These are phyloP conservation scores for Pseudoatta argentina DNA, from an alignment of 1,140 invertebrate genomes.

Conservation along the genomic window DNA sequence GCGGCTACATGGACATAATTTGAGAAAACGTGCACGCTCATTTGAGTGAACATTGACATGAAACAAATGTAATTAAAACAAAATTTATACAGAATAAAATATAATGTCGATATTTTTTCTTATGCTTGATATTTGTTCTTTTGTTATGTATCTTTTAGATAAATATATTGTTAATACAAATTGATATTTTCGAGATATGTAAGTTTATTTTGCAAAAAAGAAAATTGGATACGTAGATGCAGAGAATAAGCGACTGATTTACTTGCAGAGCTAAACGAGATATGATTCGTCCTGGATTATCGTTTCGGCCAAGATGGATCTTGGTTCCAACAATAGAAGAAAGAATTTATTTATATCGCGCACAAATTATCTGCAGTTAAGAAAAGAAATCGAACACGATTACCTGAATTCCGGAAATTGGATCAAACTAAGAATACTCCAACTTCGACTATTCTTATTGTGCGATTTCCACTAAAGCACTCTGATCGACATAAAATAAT, in stretches of 20 bases:
- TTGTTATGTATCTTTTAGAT: not conserved
- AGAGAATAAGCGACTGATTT: not conserved
- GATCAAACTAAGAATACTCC: constrained; percentile 6
- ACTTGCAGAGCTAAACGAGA: not conserved
- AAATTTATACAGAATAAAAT: constrained; percentile 21
- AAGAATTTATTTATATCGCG: not conserved
- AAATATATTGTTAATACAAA: not conserved
- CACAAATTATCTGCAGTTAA: not conserved
- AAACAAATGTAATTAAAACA: constrained; percentile 48
- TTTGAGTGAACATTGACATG: constrained; percentile 21
- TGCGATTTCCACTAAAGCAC: not conserved
- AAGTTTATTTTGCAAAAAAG: not conserved
- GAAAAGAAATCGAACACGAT: not conserved
- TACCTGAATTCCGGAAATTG: not conserved
- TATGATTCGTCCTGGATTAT: not conserved
- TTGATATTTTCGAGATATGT: not conserved
- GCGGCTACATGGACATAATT: constrained; percentile 5
- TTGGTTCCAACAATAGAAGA: constrained; percentile 16
- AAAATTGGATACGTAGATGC: not conserved
- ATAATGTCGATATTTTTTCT: constrained; percentile 13
- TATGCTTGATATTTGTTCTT: not conserved
- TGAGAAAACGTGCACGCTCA: constrained; percentile 25
- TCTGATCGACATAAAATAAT: constrained; percentile 1
- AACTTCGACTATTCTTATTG: not conserved
- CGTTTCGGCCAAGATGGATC: not conserved